Percentiles rank a stretch among this genome's conserved stretches.
Evolutionary conservation across 1,140 invertebrate species (phyloP).

Genomic region (Pogonognathellus flavescens): DNA sequence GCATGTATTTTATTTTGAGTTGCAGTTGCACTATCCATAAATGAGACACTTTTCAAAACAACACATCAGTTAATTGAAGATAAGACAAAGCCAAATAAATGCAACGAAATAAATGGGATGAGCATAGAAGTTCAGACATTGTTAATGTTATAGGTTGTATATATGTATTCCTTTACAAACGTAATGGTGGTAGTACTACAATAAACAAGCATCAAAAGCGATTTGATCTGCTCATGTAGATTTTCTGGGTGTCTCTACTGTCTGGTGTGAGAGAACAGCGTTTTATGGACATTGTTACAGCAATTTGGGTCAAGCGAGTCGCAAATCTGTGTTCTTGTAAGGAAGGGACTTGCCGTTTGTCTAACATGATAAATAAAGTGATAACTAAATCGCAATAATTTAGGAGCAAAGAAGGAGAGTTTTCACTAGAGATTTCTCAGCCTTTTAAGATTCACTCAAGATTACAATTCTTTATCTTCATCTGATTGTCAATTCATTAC

Average conservation of each 20-base stretch:
- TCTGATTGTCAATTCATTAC: slow-evolving; percentile 38
- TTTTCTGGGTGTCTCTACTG: background rate
- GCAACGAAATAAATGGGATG: no score
- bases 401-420: slow-evolving; percentile 38
- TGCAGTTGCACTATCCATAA: no score
- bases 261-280: slow-evolving; percentile 18
- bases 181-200: no score
- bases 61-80: no score
- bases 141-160: no score
- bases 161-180: no score
- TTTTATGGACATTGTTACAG: slow-evolving; percentile 39
- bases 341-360: slow-evolving; percentile 38
- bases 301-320: slow-evolving; percentile 37
- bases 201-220: no score
- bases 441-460: slow-evolving; percentile 28
- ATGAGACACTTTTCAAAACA: no score
- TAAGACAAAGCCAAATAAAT: background rate
- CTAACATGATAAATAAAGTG: slow-evolving; percentile 43
- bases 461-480: slow-evolving; percentile 8
- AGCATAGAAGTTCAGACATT: no score
- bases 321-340: slow-evolving; percentile 39
- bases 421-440: slow-evolving; percentile 43
- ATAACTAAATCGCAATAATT: slow-evolving; percentile 45
- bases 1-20: no score
- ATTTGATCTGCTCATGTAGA: no score